Percentiles rank a stretch among this genome's conserved stretches.
These are phyloP conservation scores for Heliconius himera DNA, from an alignment of 1,140 invertebrate genomes.

Conservation along the genomic window DNA sequence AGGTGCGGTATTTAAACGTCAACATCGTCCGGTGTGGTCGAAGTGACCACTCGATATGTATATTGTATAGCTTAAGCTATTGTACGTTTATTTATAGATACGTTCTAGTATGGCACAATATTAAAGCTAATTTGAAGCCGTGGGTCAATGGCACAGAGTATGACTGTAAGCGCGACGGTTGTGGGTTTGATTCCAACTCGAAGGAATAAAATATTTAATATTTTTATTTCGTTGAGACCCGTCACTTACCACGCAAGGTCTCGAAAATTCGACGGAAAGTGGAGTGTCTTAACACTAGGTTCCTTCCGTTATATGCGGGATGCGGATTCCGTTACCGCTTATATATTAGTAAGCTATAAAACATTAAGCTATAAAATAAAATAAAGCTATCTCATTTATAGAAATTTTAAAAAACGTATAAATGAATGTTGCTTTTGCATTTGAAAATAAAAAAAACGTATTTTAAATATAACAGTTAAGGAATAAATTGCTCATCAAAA, in stretches of 20 bases:
- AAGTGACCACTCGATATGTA: background rate
- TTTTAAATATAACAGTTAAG: background rate
- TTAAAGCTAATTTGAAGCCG: background rate
- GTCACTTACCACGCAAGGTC: too few species aligned
- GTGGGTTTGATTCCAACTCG: too few species aligned
- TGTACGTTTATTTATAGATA: background rate
- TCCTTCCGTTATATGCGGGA: too few species aligned
- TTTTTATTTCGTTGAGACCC: too few species aligned
- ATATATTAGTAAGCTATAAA: too few species aligned
- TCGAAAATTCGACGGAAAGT: too few species aligned
- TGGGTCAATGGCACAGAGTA: too few species aligned
- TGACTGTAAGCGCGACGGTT: too few species aligned
- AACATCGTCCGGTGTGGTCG: slow-evolving; percentile 25
- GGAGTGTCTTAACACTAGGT: too few species aligned
- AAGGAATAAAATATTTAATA: too few species aligned
- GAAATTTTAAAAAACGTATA: background rate
- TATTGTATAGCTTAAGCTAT: background rate
- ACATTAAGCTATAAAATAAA: too few species aligned
- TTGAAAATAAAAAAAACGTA: background rate
- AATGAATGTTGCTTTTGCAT: background rate
- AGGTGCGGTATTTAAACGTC: background rate
- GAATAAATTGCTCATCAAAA: background rate
- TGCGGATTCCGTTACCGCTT: too few species aligned
- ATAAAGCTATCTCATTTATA: background rate
- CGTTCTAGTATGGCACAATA: background rate